Evolutionary conservation across 1,140 invertebrate species (phyloP).

Genomic region (silkworm (Bombyx mori)): DNA sequence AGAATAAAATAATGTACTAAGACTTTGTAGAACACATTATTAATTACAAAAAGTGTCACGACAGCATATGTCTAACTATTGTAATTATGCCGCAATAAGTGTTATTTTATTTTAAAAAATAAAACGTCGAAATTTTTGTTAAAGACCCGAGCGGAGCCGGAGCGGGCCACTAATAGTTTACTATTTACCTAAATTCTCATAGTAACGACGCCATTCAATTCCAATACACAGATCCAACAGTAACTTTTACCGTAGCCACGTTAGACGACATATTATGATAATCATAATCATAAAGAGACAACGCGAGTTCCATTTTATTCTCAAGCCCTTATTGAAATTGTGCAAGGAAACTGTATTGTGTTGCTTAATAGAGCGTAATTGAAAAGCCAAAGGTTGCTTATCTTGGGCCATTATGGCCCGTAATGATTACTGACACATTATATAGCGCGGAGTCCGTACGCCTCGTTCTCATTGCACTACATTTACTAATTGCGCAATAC

Average conservation of each 20-base stretch:
- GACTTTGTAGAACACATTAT: too few species aligned
- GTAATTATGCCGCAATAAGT: too few species aligned
- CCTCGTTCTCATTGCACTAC: slow-evolving; percentile 1
- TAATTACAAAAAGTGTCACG: too few species aligned
- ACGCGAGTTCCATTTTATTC: too few species aligned
- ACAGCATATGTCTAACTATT: too few species aligned
- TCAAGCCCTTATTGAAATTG: slow-evolving; percentile 14
- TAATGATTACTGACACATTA: slow-evolving; percentile 21
- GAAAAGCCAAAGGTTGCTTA: slow-evolving; percentile 27
- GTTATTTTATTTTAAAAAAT: too few species aligned
- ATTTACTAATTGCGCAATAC: slow-evolving; percentile 11
- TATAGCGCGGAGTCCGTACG: slow-evolving; percentile 5
- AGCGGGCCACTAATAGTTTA: too few species aligned
- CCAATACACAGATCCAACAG: slow-evolving; percentile 7
- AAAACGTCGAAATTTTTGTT: too few species aligned
- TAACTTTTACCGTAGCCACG: slow-evolving; percentile 7
- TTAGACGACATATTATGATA: slow-evolving; percentile 8
- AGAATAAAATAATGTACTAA: too few species aligned
- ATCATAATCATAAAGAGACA: neutral
- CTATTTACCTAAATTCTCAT: too few species aligned
- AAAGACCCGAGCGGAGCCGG: too few species aligned
- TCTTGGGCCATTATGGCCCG: slow-evolving; percentile 13
- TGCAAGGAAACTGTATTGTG: slow-evolving; percentile 21
- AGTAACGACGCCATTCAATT: too few species aligned
- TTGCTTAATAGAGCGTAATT: slow-evolving; percentile 30